phyloP scores from a whole-genome alignment of 2,797 vertebrate genomes.

The Gadopsis marmoratus region DNA sequence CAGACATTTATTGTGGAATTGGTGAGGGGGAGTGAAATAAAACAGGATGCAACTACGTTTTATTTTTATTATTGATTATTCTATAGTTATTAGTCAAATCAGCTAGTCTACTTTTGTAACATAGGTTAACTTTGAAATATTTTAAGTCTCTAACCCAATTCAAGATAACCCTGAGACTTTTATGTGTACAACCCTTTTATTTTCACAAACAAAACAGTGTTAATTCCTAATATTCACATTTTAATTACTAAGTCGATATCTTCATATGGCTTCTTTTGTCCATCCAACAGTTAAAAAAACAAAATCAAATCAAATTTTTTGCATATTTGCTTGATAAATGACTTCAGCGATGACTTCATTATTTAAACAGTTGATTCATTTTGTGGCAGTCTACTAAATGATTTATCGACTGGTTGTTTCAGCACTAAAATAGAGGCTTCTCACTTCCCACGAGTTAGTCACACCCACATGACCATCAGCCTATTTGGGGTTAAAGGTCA shows the following conservation, averaged over 20 bases:
- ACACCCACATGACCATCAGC: slow-evolving; percentile 15
- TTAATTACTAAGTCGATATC: background rate
- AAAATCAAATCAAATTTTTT: background rate
- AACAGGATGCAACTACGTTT: slow-evolving; percentile 3
- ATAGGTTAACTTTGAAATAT: background rate
- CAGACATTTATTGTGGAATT: slow-evolving; percentile 51
- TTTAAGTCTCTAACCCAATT: background rate
- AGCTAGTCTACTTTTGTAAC: background rate
- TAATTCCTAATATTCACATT: background rate
- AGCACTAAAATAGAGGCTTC: background rate
- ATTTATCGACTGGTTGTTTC: background rate
- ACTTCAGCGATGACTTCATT: background rate
- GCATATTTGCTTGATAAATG: background rate
- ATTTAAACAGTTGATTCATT: background rate
- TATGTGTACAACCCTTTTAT: background rate
- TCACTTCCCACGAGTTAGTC: background rate
- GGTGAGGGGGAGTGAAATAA: slow-evolving; percentile 28
- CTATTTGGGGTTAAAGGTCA: slow-evolving; percentile 40
- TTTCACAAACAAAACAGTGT: background rate
- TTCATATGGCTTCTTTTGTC: slow-evolving; percentile 4
- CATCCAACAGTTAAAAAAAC: background rate
- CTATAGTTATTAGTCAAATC: slow-evolving; percentile 8
- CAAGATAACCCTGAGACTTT: background rate
- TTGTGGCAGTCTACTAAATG: background rate
- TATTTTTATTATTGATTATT: slow-evolving; percentile 20